phyloP scores from a whole-genome alignment of 2,888 invertebrate genomes.

The Drosophila atripex region DNA sequence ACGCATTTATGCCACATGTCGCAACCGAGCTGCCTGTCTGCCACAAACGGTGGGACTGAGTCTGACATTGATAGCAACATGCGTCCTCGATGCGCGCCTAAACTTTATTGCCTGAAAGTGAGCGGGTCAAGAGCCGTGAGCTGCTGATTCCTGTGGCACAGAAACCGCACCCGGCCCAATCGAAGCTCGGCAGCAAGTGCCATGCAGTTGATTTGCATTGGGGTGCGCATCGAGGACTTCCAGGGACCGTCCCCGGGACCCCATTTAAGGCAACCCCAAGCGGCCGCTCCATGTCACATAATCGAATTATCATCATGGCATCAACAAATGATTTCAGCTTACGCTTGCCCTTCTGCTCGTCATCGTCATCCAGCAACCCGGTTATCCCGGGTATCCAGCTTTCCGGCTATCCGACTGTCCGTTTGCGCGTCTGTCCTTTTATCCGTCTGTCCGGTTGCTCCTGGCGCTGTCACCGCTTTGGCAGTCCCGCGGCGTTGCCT shows the following conservation, averaged over 20 bases:
- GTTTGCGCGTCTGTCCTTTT: conserved; percentile 1
- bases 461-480: conserved; percentile 47
- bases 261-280: conserved; percentile 38
- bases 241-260: conserved; percentile 38
- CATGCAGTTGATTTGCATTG: conserved; percentile 8
- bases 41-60: conserved; percentile 48
- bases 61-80: conserved; percentile 51
- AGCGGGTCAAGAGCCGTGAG: conserved; percentile 5
- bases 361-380: conserved; percentile 5
- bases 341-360: conserved; percentile 46
- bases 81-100: conserved; percentile 16
- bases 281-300: conserved; percentile 64
- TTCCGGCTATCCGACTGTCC: conserved; percentile 24
- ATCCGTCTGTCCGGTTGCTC: conserved; percentile 17
- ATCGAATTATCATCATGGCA: conserved; percentile 84
- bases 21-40: conserved; percentile 32
- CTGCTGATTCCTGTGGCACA: conserved; percentile 14
- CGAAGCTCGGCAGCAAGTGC: not conserved
- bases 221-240: conserved; percentile 17
- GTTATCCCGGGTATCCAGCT: conserved; percentile 6
- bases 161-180: not conserved
- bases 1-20: conserved; percentile 47
- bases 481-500: conserved; percentile 50
- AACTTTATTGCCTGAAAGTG: conserved; percentile 19
- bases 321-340: conserved; percentile 80